Percentiles rank a stretch among this genome's conserved stretches.
These are phyloP conservation scores for Dasysyrphus albostriatus DNA, from an alignment of 2,888 invertebrate species.

Conservation along the genomic window DNA sequence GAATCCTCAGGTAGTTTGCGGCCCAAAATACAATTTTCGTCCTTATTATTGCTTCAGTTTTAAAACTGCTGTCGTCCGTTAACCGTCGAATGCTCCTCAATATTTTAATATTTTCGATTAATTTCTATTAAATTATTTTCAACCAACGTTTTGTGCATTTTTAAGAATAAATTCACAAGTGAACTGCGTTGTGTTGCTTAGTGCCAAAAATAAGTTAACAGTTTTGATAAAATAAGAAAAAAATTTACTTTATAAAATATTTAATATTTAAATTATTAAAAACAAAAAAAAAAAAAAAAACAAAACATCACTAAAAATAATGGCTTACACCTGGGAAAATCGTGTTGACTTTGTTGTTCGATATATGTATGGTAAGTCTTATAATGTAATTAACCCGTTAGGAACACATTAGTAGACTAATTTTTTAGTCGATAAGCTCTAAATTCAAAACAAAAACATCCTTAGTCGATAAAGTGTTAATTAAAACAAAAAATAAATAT, in stretches of 20 bases:
- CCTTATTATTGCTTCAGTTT: conserved; percentile 46
- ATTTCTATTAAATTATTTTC: background rate
- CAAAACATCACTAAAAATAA: conserved; percentile 84
- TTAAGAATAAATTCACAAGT: conserved; percentile 24
- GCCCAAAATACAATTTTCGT: conserved; percentile 63
- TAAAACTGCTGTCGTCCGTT: conserved; percentile 46
- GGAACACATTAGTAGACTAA: background rate
- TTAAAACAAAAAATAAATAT: background rate
- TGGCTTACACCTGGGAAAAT: conserved; percentile 94
- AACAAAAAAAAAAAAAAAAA: conserved; percentile 62
- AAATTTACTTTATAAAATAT: conserved; percentile 51
- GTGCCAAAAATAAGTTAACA: conserved; percentile 57
- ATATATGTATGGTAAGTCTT: conserved; percentile 90
- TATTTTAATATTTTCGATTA: conserved; percentile 1
- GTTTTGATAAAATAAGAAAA: conserved; percentile 11
- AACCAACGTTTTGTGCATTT: conserved; percentile 36
- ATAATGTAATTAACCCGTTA: background rate
- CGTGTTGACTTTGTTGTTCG: conserved; percentile 92
- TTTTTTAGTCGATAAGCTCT: background rate
- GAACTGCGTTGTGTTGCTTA: conserved; percentile 29
- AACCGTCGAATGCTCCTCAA: conserved; percentile 34
- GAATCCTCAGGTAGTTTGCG: conserved; percentile 81
- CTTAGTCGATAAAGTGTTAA: background rate
- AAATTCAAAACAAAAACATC: background rate
- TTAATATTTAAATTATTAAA: conserved; percentile 39